Evolutionary conservation across 2,888 invertebrate genomes (phyloP), one percentile per base, ranked within the genome.

Genomic region (Volucella zonaria): DNA sequence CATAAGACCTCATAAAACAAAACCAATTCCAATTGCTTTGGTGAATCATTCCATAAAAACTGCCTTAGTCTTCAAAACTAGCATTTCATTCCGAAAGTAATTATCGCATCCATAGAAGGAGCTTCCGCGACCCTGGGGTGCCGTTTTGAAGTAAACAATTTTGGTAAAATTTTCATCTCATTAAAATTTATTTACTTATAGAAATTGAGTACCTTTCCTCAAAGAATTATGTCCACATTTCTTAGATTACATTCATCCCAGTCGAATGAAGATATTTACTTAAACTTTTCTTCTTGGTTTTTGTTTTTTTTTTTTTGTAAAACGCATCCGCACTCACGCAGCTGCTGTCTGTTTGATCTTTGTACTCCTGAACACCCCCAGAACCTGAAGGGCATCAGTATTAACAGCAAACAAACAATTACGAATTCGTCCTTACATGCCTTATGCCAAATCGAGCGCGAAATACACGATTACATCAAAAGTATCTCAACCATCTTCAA

Each of bases 381-480:
- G 54, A 80, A 64, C 80, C 47, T 81, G 54, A 2, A 52, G 10
- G 23, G 4, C 9, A 15, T 3, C 45, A 31, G 12, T 18, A 68
- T 47, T 54, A 66, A 73, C 11, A 58, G 47, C 58, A 64, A 76
- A 85, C 62, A 76, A 73, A 73, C 42, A 66, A 81, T 76, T 76
- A 31, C 31, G 31, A 2, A 6, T 4, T 31, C 31, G 31, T 31
- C 31, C 31, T 31, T 31, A 71, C 51, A 80, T 71, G 67, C 76
- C 77, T 52, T 58, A 66, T 61, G 56, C 62, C 85, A 85, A 85
- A 85, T 85, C 85, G 81, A 81, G 76, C 85, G 81, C 67, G 68
- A 81, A 59, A 73, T 59, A 85, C 85, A 66, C 62, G 85, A 85
- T 85, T 81, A 85, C 73, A 40, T 79, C 61, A 59, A 66, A 83